phyloP scores from a whole-genome alignment of 2,113 vertebrate species.

The Corythaeola cristata region DNA sequence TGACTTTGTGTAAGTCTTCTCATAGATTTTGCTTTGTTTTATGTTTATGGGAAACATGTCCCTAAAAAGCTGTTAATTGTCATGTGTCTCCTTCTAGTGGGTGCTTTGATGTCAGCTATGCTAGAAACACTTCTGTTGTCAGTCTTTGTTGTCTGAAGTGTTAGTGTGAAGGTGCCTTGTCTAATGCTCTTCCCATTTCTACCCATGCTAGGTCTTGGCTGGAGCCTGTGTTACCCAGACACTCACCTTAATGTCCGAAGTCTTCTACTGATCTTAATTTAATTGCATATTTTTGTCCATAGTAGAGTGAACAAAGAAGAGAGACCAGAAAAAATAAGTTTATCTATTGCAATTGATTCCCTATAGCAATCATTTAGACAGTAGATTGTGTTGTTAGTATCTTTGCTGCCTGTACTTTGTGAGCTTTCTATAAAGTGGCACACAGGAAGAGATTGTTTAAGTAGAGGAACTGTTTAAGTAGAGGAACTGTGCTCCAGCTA shows the following conservation, averaged over 20 bases:
- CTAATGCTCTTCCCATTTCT: neutral
- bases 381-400: neutral
- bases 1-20: neutral
- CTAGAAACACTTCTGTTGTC: neutral
- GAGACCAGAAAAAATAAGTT: neutral
- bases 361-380: neutral
- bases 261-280: neutral
- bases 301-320: neutral
- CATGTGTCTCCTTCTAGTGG: neutral
- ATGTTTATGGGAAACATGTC: neutral
- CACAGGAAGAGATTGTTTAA: neutral
- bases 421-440: neutral
- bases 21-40: neutral
- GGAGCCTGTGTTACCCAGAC: neutral
- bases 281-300: neutral
- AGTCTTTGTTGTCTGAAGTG: neutral
- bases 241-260: neutral
- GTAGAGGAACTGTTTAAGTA: neutral
- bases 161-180: neutral
- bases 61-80: neutral
- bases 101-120: neutral
- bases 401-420: neutral
- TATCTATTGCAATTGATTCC: neutral
- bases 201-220: neutral
- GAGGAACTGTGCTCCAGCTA: neutral